Conservation (phyloP, 2,888 invertebrate genomes). For the Teinopalpus imperialis region DNA sequence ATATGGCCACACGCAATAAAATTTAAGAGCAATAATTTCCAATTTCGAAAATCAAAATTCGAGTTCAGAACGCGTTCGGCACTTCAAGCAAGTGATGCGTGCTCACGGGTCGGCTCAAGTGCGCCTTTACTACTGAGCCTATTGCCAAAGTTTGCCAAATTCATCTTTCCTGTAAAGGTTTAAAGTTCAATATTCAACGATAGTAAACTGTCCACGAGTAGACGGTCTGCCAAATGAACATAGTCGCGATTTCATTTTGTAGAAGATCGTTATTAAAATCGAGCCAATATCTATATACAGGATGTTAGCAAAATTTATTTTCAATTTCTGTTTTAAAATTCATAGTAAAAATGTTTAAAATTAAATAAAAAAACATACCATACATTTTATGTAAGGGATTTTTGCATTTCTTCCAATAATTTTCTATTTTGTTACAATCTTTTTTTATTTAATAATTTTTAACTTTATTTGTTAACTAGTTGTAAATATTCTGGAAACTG, state of each 20-base stretch:
- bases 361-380: no score
- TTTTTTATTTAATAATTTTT: no score
- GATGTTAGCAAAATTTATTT: conserved; percentile 34
- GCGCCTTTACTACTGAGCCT: conserved; percentile 50
- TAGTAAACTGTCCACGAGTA: conserved; percentile 30
- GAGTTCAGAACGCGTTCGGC: conserved; percentile 57
- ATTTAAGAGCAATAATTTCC: conserved; percentile 30
- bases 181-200: conserved; percentile 35
- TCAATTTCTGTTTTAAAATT: not conserved
- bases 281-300: conserved; percentile 68
- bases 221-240: conserved; percentile 71
- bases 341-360: no score
- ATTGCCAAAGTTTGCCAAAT: conserved; percentile 28
- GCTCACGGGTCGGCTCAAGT: conserved; percentile 69
- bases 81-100: conserved; percentile 69
- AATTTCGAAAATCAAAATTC: conserved; percentile 43
- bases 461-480: no score
- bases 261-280: conserved; percentile 65
- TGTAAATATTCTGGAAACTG: no score
- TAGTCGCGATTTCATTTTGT: conserved; percentile 67
- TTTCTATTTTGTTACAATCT: no score
- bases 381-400: no score
- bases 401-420: no score
- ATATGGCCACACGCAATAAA: not conserved
- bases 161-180: conserved; percentile 24